These are phyloP conservation scores for Melolontha melolontha DNA, from an alignment of 2,888 invertebrate genomes.

Conservation along the genomic window DNA sequence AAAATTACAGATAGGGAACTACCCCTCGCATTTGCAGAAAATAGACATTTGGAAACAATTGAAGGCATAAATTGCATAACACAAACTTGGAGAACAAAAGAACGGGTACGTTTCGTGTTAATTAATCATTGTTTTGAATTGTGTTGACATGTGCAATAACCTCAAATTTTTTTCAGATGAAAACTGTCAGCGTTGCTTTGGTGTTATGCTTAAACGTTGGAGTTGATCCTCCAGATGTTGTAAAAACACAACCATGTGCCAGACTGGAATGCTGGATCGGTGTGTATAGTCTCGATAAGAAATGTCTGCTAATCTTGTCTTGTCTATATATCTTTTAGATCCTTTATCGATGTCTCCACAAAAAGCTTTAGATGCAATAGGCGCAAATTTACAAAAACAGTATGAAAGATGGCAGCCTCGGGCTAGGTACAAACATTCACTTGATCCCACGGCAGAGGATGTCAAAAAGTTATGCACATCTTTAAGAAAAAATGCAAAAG, in stretches of 20 bases:
- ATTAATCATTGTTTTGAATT: conserved; percentile 21
- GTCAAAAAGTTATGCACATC: conserved; percentile 97
- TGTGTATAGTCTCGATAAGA: conserved; percentile 62
- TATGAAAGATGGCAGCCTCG: conserved; percentile 99
- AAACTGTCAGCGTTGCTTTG: conserved; percentile 98
- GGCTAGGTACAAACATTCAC: conserved; percentile 95
- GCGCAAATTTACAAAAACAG: conserved; percentile 91
- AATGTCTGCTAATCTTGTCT: conserved; percentile 21
- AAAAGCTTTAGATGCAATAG: conserved; percentile 94
- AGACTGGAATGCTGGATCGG: conserved; percentile 97
- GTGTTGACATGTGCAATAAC: conserved; percentile 46
- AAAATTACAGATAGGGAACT: conserved; percentile 73
- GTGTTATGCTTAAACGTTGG: conserved; percentile 98
- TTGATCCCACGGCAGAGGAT: conserved; percentile 98
- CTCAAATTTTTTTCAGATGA: conserved; percentile 78
- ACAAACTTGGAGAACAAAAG: conserved; percentile 93
- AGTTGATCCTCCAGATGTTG: conserved; percentile 99
- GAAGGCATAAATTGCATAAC: conserved; percentile 75
- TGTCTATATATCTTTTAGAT: conserved; percentile 68
- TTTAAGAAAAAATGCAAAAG: conserved; percentile 95
- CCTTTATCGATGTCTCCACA: conserved; percentile 89
- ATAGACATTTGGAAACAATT: conserved; percentile 80
- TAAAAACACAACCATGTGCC: conserved; percentile 97
- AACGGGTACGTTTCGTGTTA: conserved; percentile 74
- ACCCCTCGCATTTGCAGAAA: conserved; percentile 79